A percentile compares a stretch with the other conserved stretches of the same genome.
Evolutionary conservation across 2,113 vertebrate genomes (phyloP).

Genomic region (Mastomys coucha): DNA sequence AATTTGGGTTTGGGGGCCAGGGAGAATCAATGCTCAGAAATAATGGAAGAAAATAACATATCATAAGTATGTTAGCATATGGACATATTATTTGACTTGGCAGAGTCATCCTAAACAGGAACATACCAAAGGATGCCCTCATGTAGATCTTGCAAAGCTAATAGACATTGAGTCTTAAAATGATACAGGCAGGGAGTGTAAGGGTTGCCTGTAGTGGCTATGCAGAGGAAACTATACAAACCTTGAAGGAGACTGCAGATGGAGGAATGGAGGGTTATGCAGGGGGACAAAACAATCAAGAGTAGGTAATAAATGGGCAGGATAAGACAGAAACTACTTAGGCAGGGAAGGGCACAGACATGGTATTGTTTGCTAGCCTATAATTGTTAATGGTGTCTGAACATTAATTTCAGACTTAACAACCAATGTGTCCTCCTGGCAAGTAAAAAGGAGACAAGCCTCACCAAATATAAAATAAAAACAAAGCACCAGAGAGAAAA

Average conservation of each 20-base stretch:
- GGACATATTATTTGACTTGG: slow-evolving; percentile 10
- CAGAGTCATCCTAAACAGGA: background rate
- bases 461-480: background rate
- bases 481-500: background rate
- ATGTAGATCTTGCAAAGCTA: background rate
- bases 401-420: slow-evolving; percentile 44
- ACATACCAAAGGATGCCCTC: background rate
- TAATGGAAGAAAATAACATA: slow-evolving; percentile 45
- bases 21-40: slow-evolving; percentile 39
- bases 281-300: slow-evolving; percentile 7
- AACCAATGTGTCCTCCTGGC: background rate
- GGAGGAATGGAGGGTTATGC: background rate
- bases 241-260: background rate
- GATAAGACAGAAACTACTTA: background rate
- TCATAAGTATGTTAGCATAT: background rate
- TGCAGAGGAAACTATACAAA: slow-evolving; percentile 4
- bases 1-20: slow-evolving; percentile 22
- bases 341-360: background rate
- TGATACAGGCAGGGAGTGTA: slow-evolving; percentile 7
- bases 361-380: background rate
- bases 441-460: background rate
- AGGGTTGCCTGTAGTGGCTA: background rate
- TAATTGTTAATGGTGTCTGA: slow-evolving; percentile 19
- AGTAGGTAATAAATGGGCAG: slow-evolving; percentile 15
- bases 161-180: background rate